phyloP scores from a whole-genome alignment of 2,797 vertebrate genomes.

The Apogon talboti region DNA sequence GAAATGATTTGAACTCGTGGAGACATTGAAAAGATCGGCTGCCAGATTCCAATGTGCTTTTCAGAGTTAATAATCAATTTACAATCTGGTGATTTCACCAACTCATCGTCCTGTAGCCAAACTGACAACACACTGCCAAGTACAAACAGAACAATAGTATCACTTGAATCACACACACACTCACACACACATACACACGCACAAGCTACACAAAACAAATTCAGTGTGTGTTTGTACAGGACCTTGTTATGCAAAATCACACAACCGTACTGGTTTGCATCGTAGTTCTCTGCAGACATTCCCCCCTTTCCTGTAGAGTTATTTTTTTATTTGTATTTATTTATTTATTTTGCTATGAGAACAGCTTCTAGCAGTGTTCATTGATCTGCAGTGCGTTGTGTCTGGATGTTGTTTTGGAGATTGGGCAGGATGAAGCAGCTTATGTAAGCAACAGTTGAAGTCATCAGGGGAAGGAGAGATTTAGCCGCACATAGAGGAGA shows the following conservation, averaged over 20 bases:
- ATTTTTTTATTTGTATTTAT: slow-evolving; percentile 11
- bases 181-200: neutral
- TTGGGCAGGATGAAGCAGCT: slow-evolving; percentile 68
- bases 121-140: slow-evolving; percentile 35
- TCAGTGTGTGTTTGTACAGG: neutral
- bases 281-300: slow-evolving; percentile 22
- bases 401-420: slow-evolving; percentile 69
- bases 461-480: slow-evolving; percentile 61
- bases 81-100: slow-evolving; percentile 45
- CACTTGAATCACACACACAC: slow-evolving; percentile 6
- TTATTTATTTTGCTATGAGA: slow-evolving; percentile 44
- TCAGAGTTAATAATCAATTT: slow-evolving; percentile 51
- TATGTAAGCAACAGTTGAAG: slow-evolving; percentile 68
- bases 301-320: slow-evolving; percentile 19
- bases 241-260: neutral
- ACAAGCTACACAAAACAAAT: neutral
- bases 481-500: slow-evolving; percentile 53
- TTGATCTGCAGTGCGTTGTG: slow-evolving; percentile 53
- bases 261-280: slow-evolving; percentile 37
- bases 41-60: slow-evolving; percentile 38
- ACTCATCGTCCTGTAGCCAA: slow-evolving; percentile 29
- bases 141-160: slow-evolving; percentile 22
- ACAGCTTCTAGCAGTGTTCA: slow-evolving; percentile 60
- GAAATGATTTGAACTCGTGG: neutral
- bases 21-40: slow-evolving; percentile 12